Base-by-base conservation (phyloP, 37 sponge, comb jelly and placozoan genomes). In the Agelas oroides region DNA sequence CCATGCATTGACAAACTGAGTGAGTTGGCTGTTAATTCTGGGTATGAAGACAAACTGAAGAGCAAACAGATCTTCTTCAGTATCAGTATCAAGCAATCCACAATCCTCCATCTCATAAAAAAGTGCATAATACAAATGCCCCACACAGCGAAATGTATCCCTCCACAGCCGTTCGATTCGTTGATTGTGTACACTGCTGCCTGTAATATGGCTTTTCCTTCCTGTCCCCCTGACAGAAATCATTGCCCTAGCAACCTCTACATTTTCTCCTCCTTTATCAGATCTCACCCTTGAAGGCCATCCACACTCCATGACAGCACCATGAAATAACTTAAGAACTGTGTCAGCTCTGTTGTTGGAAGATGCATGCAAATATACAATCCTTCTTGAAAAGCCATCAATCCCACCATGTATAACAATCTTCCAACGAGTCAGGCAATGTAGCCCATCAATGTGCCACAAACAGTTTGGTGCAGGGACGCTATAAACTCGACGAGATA, bases 141-240 rank as follows among this genome's bases (percentile, higher is more conserved):
- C 40, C 28, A 80, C 81, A 67, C 81, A 80, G 3, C 69, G 3
- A 40, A 80, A 80, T 5, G 57, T 40, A 73, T 87, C 83, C 19
- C 87, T 53, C 92, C 92, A 91, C 20, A 91, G 53, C 36, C 91
- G 41, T 71, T 90, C 91, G 35, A 90, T 85, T 31, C 81, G 86
- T 24, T 85, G 80, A 69, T 86, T 91, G 34, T 91, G 91, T 19
- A 86, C 87, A 36, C 86, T 86, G 13, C 76, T 32, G 14, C 91
- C 92, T 77, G 71, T 64, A 30, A 91, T 91, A 38, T 87, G 57
- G 63, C 92, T 91, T 24, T 79, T 84, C 20, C 69, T 69, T 6
- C 68, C 33, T 32, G 67, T 25, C 17, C 88, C 88, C 35, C 88
- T 74, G 16, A 62, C 75, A n/a, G 82, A 46, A 73, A 72, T 71